Base-by-base conservation (phyloP, 1,140 invertebrate species). In the Dinoponera quadriceps region DNA sequence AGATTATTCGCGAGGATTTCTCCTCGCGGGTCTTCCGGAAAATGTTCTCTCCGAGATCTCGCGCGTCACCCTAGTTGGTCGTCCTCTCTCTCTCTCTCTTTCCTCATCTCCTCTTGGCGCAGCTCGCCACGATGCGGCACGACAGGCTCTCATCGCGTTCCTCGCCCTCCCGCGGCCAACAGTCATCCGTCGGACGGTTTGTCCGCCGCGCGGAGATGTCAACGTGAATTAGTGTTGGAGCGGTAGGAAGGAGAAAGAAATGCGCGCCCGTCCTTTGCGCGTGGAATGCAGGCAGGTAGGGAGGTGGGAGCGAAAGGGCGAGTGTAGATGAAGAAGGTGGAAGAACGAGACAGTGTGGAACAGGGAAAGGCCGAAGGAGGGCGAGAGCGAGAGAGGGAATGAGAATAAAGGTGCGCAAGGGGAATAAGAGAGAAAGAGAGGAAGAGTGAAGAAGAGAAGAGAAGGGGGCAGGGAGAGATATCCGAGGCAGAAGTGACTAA, bases 211-310 rank as follows among this genome's bases (percentile, higher is more conserved):
- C 65, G 57, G 78, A 83, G 71, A 85, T 86, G 91, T 92, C 91
- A 90, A 84, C 84, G 90, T 86, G 88, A 91, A 92, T 92, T 91
- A 91, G 84, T 85, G 87, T 90, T 84, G 69, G 71, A 65, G 62
- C 74, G 63, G 66, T 75, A 75, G 27, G 59, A 88, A 59, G 29
- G 55, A 69, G 84, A 88, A 49, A 88, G 88, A 90, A 86, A 86
- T 73, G 84, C 86, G 84, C 86, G 88, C 84, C 82, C 62, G 81
- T 88, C 84, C 72, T 91, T 89, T 88, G 88, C 88, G 85, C 85
- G 73, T 88, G 85, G 88, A 91, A 91, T 91, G 88, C 83, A 68
- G 77, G 63, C 48, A 38, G 20, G 18, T 3, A 33, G 13, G 29
- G 22, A 18, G 60, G 27, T 44, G 27, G 7, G 4, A 65, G 9